Conservation (phyloP, 2,113 vertebrate species). For the Semnornis frantzii region DNA sequence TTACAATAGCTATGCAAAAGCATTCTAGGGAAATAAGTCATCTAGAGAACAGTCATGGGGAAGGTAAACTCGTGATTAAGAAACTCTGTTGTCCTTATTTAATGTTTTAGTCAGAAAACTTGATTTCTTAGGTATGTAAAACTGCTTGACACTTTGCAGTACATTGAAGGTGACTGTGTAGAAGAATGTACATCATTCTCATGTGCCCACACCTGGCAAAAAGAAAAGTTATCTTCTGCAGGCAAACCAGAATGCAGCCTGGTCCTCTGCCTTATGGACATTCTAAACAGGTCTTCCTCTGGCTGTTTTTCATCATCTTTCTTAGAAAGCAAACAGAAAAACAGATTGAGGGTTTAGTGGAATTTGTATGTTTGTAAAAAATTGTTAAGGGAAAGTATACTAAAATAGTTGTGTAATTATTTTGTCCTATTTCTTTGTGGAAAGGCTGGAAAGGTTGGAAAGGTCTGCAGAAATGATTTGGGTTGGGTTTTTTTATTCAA, state of each 20-base stretch:
- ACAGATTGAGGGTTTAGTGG: not conserved
- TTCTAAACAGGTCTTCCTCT: not conserved
- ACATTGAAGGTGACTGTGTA: not conserved
- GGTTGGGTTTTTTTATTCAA: not conserved
- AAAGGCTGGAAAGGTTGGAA: not conserved
- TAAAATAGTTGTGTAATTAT: not conserved
- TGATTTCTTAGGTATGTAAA: not conserved
- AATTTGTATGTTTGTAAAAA: not conserved
- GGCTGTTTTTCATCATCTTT: no score
- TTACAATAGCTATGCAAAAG: not conserved
- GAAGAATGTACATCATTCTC: not conserved
- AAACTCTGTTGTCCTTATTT: not conserved
- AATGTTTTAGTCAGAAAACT: not conserved
- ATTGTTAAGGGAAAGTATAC: not conserved
- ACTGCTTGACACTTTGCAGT: not conserved
- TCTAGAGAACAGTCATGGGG: not conserved
- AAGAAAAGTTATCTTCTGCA: not conserved
- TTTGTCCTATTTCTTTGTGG: not conserved
- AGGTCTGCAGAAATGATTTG: not conserved
- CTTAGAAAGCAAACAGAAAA: not conserved
- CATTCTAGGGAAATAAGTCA: not conserved
- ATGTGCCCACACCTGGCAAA: not conserved
- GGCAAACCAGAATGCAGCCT: not conserved
- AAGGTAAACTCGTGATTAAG: not conserved
- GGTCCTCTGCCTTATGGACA: not conserved